Conservation (phyloP, 1,140 invertebrate genomes). For the Catajapyx aquilonaris region DNA sequence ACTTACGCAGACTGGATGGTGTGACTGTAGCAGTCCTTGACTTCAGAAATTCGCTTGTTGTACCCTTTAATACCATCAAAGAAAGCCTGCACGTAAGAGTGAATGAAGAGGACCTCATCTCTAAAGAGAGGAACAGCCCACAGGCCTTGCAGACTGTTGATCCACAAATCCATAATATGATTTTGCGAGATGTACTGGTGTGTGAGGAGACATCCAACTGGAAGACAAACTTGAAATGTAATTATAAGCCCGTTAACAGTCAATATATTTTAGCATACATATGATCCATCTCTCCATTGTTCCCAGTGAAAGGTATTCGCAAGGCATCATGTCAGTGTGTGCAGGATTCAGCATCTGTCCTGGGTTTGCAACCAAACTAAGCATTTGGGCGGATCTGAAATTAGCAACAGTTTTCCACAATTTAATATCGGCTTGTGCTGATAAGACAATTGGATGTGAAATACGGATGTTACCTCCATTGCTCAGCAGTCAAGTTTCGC, state of each 20-base stretch:
- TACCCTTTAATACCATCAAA: conserved; percentile 94
- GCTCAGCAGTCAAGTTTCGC: conserved; percentile 79
- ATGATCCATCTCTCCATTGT: conserved; percentile 92
- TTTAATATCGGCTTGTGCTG: too few species aligned
- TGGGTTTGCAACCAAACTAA: conserved; percentile 83
- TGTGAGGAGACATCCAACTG: conserved; percentile 73
- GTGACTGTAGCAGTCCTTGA: conserved; percentile 82
- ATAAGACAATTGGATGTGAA: conserved; percentile 3
- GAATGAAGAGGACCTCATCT: conserved; percentile 92
- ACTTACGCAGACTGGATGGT: conserved; percentile 64
- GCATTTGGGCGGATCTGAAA: conserved; percentile 58
- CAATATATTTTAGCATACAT: conserved; percentile 29
- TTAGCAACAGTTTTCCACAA: not conserved
- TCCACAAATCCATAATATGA: conserved; percentile 42
- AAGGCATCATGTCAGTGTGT: conserved; percentile 86
- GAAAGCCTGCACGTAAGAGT: conserved; percentile 77
- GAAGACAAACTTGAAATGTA: too few species aligned
- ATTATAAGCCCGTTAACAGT: not conserved
- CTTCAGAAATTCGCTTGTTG: conserved; percentile 72
- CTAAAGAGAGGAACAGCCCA: conserved; percentile 89
- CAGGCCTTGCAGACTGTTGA: conserved; percentile 70
- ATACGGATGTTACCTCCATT: conserved; percentile 41
- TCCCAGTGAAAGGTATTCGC: conserved; percentile 90
- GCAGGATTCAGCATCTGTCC: conserved; percentile 79
- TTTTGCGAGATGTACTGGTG: conserved; percentile 63